Evolutionary conservation across 2,888 invertebrate genomes (phyloP), one percentile per base, ranked within the genome.

Genomic region (Synanthedon formicaeformis): DNA sequence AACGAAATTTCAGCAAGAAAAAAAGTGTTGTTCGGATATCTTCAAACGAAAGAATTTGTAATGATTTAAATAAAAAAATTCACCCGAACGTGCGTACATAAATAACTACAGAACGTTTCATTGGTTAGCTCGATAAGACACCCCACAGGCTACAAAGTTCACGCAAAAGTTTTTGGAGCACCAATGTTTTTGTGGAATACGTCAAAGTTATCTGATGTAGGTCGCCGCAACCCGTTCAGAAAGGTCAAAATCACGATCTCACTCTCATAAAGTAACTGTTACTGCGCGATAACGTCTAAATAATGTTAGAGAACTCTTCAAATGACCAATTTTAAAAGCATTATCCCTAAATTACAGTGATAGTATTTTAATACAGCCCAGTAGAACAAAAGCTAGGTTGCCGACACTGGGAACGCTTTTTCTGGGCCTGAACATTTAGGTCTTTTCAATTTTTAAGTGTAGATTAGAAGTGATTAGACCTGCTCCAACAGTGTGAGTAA

Each of bases 21-120:
- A 23, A 34, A 53, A 56, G 41, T 50, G 10, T 41, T 49, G 34
- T 52, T 13, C n/a, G 52, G 50, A 41, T 52, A 48, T 55, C 51
- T 54, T 57, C 54, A 57, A 60, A 62, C 54, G 55, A 55, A 56
- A 54, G 64, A 59, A 61, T 53, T 62, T 55, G 55, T 63, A 58
- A 12, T 62, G 62, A 63, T 66, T 61, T 62, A 52, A 57, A 52
- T 53, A 54, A 53, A 52, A 53, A 52, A 53, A 48, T 54, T 66
- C 66, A 65, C 66, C 69, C 66, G 60, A 57, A 60, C 55, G 60
- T 34, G 34, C 34, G 8, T 64, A 76, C 79, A 82, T 83, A 84
- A 82, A 84, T 82, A 77, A 81, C 76, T 71, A 71, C 71, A 75
- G 73, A 83, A 75, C 80, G 79, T 78, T 76, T 66, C 76, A 74